These are phyloP conservation scores for Cylloceria caligata DNA, from an alignment of 2,888 invertebrate species.

Conservation along the genomic window DNA sequence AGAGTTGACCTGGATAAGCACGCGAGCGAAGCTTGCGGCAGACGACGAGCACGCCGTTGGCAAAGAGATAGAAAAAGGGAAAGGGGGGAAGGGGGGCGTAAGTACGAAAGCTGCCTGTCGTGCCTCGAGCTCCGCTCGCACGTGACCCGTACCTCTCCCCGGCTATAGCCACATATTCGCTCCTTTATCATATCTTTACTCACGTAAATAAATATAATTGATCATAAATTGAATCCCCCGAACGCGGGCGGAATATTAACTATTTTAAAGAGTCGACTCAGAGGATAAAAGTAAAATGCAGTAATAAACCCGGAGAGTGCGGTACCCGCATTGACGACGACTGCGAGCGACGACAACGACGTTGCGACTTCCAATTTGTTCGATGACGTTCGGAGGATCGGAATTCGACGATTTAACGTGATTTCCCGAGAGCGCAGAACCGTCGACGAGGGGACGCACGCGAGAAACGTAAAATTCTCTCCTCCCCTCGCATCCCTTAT, in stretches of 20 bases:
- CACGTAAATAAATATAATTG: no score
- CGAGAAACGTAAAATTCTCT: conserved; percentile 45
- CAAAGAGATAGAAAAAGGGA: conserved; percentile 35
- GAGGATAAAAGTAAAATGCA: background rate
- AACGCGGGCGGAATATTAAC: background rate
- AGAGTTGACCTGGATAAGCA: conserved; percentile 60
- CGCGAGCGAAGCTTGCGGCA: conserved; percentile 57
- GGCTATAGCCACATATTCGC: conserved; percentile 14
- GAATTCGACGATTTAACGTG: conserved; percentile 59
- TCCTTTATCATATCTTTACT: conserved; percentile 6
- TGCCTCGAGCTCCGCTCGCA: conserved; percentile 29
- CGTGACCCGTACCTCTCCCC: conserved; percentile 42
- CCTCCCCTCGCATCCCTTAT: background rate
- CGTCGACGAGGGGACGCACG: conserved; percentile 35
- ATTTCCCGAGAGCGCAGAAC: conserved; percentile 54
- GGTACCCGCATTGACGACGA: conserved; percentile 18
- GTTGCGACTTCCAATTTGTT: conserved; percentile 55
- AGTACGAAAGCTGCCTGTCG: background rate
- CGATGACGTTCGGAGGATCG: conserved; percentile 61
- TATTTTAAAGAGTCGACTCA: background rate
- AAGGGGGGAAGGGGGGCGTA: conserved; percentile 19
- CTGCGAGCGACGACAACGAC: conserved; percentile 33
- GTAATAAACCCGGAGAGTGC: conserved; percentile 21
- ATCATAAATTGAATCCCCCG: background rate
- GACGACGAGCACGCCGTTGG: conserved; percentile 39